A percentile compares a stretch with the other conserved stretches of the same genome.
phyloP scores from a whole-genome alignment of 2,113 vertebrate genomes.

The Lasiurus cinereus region DNA sequence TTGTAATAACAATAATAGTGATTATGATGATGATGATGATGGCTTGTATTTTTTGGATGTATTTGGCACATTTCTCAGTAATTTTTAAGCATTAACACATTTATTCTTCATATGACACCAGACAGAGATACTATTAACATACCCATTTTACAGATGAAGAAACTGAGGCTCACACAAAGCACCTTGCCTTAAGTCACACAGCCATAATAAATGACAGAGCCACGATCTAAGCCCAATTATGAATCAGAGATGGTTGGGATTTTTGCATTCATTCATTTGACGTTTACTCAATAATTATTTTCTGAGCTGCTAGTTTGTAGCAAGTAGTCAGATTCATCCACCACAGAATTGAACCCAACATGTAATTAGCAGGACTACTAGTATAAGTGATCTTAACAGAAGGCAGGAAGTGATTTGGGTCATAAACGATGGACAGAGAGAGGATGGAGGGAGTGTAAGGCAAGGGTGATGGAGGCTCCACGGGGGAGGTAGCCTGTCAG shows the following conservation, averaged over 20 bases:
- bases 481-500: neutral
- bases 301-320: neutral
- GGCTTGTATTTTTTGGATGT: neutral
- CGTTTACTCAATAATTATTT: neutral
- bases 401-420: constrained; percentile 39
- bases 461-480: neutral
- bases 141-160: constrained; percentile 26
- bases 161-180: neutral
- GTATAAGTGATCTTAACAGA: neutral
- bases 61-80: neutral
- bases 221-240: neutral
- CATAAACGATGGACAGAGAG: neutral
- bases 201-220: neutral
- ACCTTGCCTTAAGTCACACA: neutral
- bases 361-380: constrained; percentile 14
- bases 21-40: neutral
- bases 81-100: neutral
- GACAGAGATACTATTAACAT: neutral
- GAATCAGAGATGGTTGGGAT: neutral
- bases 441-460: neutral
- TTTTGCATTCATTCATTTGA: neutral
- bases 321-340: neutral
- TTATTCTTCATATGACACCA: neutral
- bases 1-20: neutral
- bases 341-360: neutral